phyloP scores from a whole-genome alignment of 2,888 invertebrate species.

The Amphiduros pacificus region DNA sequence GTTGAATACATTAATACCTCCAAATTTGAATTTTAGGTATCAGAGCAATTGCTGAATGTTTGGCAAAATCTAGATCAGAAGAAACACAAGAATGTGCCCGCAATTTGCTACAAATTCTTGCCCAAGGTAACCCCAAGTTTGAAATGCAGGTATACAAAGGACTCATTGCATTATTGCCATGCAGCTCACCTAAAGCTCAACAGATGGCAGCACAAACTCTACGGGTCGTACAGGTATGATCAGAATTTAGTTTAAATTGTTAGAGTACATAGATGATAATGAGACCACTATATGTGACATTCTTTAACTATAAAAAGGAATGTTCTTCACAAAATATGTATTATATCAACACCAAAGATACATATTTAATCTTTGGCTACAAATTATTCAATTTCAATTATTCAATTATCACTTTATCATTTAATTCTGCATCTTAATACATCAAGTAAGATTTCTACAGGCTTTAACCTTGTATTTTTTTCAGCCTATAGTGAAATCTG shows the following conservation, averaged over 20 bases:
- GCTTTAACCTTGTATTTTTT: slow-evolving; percentile 25
- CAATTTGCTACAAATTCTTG: slow-evolving; percentile 52
- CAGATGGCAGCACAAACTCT: slow-evolving; percentile 59
- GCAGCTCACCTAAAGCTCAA: slow-evolving; percentile 59
- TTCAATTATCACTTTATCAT: too few relatives aligned
- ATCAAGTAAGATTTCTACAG: too few relatives aligned
- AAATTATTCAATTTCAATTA: too few relatives aligned
- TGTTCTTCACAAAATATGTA: too few relatives aligned
- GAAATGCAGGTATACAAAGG: slow-evolving; percentile 59
- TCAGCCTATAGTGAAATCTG: slow-evolving; percentile 53
- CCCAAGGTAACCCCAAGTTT: slow-evolving; percentile 58
- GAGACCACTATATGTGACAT: not conserved
- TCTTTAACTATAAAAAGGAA: not conserved
- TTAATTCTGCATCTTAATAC: too few relatives aligned
- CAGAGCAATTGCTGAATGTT: slow-evolving; percentile 58
- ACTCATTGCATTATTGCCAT: slow-evolving; percentile 58
- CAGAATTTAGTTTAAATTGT: too few relatives aligned
- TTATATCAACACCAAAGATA: too few relatives aligned
- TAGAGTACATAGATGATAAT: not conserved
- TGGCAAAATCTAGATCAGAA: slow-evolving; percentile 57
- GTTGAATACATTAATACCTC: too few relatives aligned
- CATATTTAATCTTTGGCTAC: too few relatives aligned
- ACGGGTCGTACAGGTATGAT: slow-evolving; percentile 50
- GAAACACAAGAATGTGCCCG: slow-evolving; percentile 57
- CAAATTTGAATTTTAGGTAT: too few relatives aligned